Base-by-base conservation (phyloP, 2,113 vertebrate genomes). In the Tonatia bakeri region DNA sequence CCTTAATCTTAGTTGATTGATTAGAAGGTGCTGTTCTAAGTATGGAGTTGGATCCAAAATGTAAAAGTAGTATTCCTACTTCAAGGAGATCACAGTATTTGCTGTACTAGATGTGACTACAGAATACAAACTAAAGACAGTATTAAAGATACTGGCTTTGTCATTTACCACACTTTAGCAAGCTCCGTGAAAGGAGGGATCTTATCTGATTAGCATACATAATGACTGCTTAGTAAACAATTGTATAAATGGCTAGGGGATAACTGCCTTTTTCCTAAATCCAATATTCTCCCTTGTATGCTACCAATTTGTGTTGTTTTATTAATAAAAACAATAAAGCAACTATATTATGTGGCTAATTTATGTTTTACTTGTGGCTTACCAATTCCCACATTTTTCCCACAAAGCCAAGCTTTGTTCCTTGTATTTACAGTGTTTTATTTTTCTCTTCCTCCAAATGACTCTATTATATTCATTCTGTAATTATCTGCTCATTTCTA, bases 401-500 rank as follows among this genome's bases (percentile, higher is more conserved):
- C 82, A 97, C 90, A 92, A 97, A 97, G 33, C n/a, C 82, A 96
- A 92, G 24, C 84, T 72, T 95, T 95, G 50, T 88, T 76, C 26
- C 56, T 94, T 93, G n/a, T 80, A 50, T 90, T 92, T 92, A 79
- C 28, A 79, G 22, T 87, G 56, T 93, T 91, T 95, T 84, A 43
- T 72, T 96, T 95, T 94, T 96, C 79, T 95, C 45, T 95, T 89
- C 87, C 56, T 91, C 67, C 91, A 94, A 96, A 95, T 95, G 87
- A 87, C 91, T 91, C 89, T 91, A 43, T 96, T 97, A 97, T 91
- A 76, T 94, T 87, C 92, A 96, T 96, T 97, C 96, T 95, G 75
- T 97, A 97, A 96, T 95, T 96, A 96, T 87, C 94, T 97, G 61
- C 54, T 90, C 83, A 87, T 94, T 97, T 96, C 93, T 97, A 91